These are phyloP conservation scores for Sebastes dallii DNA, from an alignment of 2,797 vertebrate species.

Conservation along the genomic window DNA sequence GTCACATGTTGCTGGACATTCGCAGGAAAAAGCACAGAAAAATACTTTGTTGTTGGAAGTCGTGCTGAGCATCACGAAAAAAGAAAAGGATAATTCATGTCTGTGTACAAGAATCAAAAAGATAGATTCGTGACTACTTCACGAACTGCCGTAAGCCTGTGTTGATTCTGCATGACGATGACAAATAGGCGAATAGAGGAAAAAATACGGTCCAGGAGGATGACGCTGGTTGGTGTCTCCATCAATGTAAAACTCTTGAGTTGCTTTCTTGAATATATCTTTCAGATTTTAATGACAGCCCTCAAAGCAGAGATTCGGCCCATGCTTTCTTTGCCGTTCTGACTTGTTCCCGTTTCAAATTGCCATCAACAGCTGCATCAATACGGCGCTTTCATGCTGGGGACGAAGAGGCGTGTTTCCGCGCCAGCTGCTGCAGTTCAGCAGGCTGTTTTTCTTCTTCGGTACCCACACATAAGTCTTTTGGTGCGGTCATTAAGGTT, in stretches of 20 bases:
- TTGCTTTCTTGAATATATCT: neutral
- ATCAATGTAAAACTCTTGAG: neutral
- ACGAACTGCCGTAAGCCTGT: no score
- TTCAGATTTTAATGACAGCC: neutral
- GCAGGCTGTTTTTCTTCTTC: slow-evolving; percentile 43
- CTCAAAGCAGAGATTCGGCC: neutral
- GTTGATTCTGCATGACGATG: neutral
- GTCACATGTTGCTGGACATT: no score
- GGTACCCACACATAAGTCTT: slow-evolving; percentile 42
- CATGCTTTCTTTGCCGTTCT: neutral
- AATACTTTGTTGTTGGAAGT: no score
- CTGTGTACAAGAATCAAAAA: no score
- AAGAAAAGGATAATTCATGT: no score
- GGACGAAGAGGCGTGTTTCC: slow-evolving; percentile 29
- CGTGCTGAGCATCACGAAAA: no score
- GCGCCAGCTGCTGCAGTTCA: slow-evolving; percentile 19
- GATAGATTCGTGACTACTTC: no score
- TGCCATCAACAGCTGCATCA: slow-evolving; percentile 46
- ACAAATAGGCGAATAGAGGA: neutral
- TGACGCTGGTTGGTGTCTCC: no score
- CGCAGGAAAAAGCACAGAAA: no score
- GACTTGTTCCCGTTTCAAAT: slow-evolving; percentile 37
- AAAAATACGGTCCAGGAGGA: neutral
- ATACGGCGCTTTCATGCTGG: slow-evolving; percentile 39
- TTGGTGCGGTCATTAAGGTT: slow-evolving; percentile 54